Percentiles rank a stretch among this genome's conserved stretches.
phyloP scores from a whole-genome alignment of 2,113 vertebrate genomes.

The Coracopsis vasa region DNA sequence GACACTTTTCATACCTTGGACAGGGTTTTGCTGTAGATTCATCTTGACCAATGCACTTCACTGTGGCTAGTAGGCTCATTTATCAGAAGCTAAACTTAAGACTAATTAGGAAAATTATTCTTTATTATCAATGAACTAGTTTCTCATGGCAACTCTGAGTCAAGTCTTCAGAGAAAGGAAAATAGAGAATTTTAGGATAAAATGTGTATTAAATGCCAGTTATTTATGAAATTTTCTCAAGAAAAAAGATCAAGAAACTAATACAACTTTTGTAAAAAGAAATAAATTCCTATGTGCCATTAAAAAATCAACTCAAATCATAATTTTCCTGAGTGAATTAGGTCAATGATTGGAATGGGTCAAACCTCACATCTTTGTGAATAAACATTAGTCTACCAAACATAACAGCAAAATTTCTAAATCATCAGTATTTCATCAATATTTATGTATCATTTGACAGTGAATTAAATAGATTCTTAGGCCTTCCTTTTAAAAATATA shows the following conservation, averaged over 20 bases:
- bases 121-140: neutral
- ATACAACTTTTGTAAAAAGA: neutral
- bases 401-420: neutral
- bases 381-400: neutral
- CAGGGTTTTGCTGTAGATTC: neutral
- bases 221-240: neutral
- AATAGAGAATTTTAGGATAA: neutral
- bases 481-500: neutral
- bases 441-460: neutral
- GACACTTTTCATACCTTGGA: neutral
- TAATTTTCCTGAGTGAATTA: neutral
- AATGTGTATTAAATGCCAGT: neutral
- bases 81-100: neutral
- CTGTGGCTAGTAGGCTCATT: neutral
- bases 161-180: neutral
- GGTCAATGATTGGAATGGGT: neutral
- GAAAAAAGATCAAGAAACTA: neutral
- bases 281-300: neutral
- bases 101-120: neutral
- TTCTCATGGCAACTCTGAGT: neutral
- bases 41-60: neutral
- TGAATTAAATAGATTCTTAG: neutral
- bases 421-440: neutral
- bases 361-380: neutral
- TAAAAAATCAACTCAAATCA: neutral